These are phyloP conservation scores for Bothrops jararaca DNA, from an alignment of 2,113 vertebrate species.

Conservation along the genomic window DNA sequence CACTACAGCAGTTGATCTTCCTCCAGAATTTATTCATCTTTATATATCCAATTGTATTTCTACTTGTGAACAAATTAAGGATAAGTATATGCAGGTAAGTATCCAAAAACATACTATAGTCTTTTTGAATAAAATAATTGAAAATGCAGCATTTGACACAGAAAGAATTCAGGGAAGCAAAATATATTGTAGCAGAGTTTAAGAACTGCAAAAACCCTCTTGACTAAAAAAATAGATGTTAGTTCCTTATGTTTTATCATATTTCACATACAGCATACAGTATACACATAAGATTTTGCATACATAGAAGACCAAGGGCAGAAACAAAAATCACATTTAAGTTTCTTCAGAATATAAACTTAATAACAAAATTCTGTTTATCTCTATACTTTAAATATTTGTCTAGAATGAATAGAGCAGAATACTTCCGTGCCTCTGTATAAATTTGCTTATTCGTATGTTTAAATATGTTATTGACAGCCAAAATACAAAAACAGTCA, in stretches of 20 bases:
- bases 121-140: background rate
- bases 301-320: background rate
- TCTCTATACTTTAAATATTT: background rate
- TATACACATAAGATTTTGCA: background rate
- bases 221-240: background rate
- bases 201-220: background rate
- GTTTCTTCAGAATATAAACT: background rate
- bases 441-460: background rate
- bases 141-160: background rate
- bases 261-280: background rate
- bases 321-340: background rate
- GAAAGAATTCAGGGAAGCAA: background rate
- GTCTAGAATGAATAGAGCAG: background rate
- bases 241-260: background rate
- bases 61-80: constrained; percentile 98
- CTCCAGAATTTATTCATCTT: constrained; percentile 97
- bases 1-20: constrained; percentile 96
- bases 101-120: background rate
- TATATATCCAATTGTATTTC: constrained; percentile 99
- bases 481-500: background rate
- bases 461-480: background rate
- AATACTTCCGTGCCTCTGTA: background rate
- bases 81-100: constrained; percentile 98
- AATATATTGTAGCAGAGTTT: background rate
- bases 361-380: background rate